A percentile compares a stretch with the other conserved stretches of the same genome.
phyloP scores from a whole-genome alignment of 2,888 invertebrate species.

The Psococerastis gibbosa region DNA sequence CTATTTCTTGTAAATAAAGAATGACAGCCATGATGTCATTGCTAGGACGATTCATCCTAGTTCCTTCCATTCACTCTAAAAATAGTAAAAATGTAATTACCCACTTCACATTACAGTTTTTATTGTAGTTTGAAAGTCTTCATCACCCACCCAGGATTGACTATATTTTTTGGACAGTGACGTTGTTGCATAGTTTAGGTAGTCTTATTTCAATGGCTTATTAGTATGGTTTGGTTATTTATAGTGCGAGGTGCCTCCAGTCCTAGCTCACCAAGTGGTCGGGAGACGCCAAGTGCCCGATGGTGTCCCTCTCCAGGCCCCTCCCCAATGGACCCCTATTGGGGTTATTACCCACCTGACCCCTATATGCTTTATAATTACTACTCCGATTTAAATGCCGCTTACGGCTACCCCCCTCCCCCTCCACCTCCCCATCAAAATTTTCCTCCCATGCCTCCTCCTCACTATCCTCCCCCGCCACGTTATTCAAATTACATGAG shows the following conservation, averaged over 20 bases:
- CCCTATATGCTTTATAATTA: constrained; percentile 14
- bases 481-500: constrained; percentile 19
- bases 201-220: no score
- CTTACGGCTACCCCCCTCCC: constrained; percentile 19
- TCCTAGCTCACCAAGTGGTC: constrained; percentile 1
- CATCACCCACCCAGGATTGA: no score
- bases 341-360: constrained; percentile 18
- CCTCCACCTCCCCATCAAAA: constrained; percentile 21
- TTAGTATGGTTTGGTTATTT: not conserved
- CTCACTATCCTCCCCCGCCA: constrained; percentile 20
- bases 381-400: constrained; percentile 20
- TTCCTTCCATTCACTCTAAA: no score
- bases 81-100: not conserved
- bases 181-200: no score
- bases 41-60: no score
- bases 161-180: no score
- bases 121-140: constrained; percentile 1
- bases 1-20: no score
- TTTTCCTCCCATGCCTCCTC: constrained; percentile 22
- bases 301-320: constrained; percentile 7
- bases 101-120: not conserved
- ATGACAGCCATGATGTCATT: no score
- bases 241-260: not conserved
- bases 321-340: constrained; percentile 20
- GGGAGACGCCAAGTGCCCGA: constrained; percentile 4